phyloP scores from a whole-genome alignment of 1,140 invertebrate species.

The Batillaria attramentaria region DNA sequence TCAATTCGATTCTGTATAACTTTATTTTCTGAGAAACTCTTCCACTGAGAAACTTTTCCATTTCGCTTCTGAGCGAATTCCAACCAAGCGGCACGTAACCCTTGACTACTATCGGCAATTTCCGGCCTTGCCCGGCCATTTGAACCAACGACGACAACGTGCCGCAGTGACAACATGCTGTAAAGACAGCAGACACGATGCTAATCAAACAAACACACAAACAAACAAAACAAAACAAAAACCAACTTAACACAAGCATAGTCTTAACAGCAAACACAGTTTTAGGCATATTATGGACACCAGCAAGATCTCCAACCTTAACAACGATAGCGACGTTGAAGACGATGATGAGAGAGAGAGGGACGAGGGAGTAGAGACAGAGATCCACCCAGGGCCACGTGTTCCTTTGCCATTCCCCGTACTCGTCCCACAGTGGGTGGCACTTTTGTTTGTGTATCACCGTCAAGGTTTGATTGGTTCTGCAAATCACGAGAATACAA shows the following conservation, averaged over 20 bases:
- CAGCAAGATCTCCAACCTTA: slow-evolving; percentile 5
- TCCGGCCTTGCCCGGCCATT: background rate
- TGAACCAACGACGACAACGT: background rate
- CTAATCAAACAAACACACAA: no score
- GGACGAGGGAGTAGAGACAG: slow-evolving; percentile 46
- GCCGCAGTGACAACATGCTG: background rate
- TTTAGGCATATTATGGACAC: background rate
- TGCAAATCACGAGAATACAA: no score
- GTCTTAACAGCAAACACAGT: background rate
- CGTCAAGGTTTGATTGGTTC: no score
- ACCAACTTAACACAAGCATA: background rate
- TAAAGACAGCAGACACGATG: no score
- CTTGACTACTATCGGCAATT: no score
- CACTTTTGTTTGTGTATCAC: no score
- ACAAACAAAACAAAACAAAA: background rate
- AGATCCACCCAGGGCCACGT: slow-evolving; percentile 57
- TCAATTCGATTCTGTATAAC: no score
- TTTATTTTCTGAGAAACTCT: no score
- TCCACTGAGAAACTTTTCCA: no score
- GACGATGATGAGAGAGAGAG: slow-evolving; percentile 43
- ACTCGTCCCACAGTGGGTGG: background rate
- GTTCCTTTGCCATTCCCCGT: background rate
- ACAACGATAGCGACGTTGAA: slow-evolving; percentile 50
- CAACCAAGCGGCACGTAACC: no score
- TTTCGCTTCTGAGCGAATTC: no score